Evolutionary conservation across 2,113 vertebrate species (phyloP).

Genomic region (Apus apus): DNA sequence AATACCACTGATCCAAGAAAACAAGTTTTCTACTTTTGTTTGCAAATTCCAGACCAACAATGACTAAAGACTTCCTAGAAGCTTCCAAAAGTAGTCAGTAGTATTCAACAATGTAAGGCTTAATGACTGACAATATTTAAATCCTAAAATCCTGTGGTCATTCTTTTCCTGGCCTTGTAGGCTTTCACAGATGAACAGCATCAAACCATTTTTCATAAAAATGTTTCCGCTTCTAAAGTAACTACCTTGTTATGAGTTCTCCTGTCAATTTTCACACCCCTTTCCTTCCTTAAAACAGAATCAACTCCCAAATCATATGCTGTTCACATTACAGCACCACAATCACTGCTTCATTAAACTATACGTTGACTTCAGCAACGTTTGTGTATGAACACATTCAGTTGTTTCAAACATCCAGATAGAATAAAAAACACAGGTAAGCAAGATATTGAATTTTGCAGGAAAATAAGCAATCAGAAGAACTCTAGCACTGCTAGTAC

Average conservation of each 20-base stretch:
- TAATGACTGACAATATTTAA: neutral
- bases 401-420: fast-evolving
- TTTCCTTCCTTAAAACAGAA: neutral
- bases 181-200: neutral
- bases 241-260: neutral
- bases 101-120: neutral
- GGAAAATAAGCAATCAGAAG: neutral
- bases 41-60: neutral
- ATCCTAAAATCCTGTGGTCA: neutral
- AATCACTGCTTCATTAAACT: neutral
- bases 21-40: neutral
- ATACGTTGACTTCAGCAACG: neutral
- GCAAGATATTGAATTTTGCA: neutral
- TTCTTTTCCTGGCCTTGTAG: neutral
- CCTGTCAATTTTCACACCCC: neutral
- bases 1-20: neutral
- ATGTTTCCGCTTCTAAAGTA: neutral
- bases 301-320: neutral
- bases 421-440: neutral
- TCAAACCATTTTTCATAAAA: neutral
- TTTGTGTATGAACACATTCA: too few species aligned
- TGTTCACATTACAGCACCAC: neutral
- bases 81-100: neutral
- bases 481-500: neutral
- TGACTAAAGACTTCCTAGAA: neutral